Percentiles rank a stretch among this genome's conserved stretches.
phyloP scores from a whole-genome alignment of 2,888 invertebrate species.

The Ptychoptera contaminata region DNA sequence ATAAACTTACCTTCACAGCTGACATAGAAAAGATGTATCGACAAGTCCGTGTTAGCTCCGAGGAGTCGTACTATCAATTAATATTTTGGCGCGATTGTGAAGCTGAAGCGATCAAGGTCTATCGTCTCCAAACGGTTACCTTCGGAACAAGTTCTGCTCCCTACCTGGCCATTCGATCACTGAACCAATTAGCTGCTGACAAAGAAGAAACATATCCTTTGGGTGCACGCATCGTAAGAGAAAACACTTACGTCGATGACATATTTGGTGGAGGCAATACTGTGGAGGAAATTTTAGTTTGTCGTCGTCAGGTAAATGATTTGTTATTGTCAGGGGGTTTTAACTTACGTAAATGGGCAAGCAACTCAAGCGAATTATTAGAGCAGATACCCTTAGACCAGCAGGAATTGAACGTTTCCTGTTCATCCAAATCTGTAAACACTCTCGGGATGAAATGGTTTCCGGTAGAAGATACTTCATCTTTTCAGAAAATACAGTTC shows the following conservation, averaged over 20 bases:
- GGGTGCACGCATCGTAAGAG: conserved; percentile 6
- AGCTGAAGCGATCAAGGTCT: conserved; percentile 7
- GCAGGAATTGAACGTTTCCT: too few relatives aligned
- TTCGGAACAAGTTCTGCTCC: conserved; percentile 11
- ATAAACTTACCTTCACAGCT: conserved; percentile 11
- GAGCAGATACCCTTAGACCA: too few relatives aligned
- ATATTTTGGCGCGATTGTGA: conserved; percentile 11
- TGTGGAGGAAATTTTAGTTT: conserved; percentile 1
- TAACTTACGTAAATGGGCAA: too few relatives aligned
- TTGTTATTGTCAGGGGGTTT: too few relatives aligned
- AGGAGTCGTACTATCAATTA: conserved; percentile 11
- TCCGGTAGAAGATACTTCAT: too few relatives aligned
- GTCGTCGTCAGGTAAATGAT: too few relatives aligned
- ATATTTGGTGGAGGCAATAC: conserved; percentile 5
- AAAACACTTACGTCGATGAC: conserved; percentile 10
- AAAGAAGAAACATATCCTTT: conserved; percentile 8
- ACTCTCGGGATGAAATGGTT: too few relatives aligned
- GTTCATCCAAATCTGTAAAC: too few relatives aligned
- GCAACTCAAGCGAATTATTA: too few relatives aligned
- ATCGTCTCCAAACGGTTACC: conserved; percentile 10
- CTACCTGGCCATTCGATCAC: conserved; percentile 9
- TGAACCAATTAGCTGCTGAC: conserved; percentile 9
- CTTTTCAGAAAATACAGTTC: too few relatives aligned
- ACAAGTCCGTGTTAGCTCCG: conserved; percentile 11
- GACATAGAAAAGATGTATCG: conserved; percentile 17